Evolutionary conservation across 2,888 invertebrate species (phyloP).

Genomic region (Orthosia gothica): DNA sequence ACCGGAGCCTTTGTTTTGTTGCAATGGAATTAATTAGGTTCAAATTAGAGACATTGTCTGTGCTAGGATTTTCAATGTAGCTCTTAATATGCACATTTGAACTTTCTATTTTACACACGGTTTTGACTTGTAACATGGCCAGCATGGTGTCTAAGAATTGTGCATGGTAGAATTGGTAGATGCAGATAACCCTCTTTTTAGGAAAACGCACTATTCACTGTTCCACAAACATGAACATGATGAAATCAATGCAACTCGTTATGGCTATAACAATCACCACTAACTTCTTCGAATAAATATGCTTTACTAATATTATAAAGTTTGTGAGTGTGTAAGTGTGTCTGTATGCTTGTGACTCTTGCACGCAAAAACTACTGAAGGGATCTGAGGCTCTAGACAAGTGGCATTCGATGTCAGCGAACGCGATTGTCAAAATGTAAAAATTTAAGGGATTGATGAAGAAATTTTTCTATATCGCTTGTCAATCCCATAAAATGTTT

Average conservation of each 20-base stretch:
- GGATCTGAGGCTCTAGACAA: no score
- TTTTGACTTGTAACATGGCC: no score
- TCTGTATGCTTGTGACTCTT: no score
- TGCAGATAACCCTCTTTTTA: not conserved
- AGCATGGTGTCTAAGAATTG: not conserved
- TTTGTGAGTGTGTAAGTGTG: no score
- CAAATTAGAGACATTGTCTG: not conserved
- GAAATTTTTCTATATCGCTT: no score
- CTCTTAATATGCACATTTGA: not conserved
- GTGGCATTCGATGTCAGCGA: no score
- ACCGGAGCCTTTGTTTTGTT: slow-evolving; percentile 11
- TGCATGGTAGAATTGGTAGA: no score
- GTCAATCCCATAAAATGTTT: no score
- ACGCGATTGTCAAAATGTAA: no score
- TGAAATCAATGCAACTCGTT: slow-evolving; percentile 11
- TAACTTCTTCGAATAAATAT: slow-evolving; percentile 37
- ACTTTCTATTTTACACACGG: not conserved
- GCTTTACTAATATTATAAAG: no score
- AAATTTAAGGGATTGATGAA: no score
- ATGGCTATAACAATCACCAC: slow-evolving; percentile 15
- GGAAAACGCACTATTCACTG: not conserved
- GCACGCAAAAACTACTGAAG: no score
- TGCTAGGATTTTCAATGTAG: not conserved
- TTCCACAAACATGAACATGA: not conserved
- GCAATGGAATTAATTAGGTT: slow-evolving; percentile 14